A percentile compares a stretch with the other conserved stretches of the same genome.
Conservation (phyloP, 2,113 vertebrate genomes). For the Phylloscopus trochiloides region DNA sequence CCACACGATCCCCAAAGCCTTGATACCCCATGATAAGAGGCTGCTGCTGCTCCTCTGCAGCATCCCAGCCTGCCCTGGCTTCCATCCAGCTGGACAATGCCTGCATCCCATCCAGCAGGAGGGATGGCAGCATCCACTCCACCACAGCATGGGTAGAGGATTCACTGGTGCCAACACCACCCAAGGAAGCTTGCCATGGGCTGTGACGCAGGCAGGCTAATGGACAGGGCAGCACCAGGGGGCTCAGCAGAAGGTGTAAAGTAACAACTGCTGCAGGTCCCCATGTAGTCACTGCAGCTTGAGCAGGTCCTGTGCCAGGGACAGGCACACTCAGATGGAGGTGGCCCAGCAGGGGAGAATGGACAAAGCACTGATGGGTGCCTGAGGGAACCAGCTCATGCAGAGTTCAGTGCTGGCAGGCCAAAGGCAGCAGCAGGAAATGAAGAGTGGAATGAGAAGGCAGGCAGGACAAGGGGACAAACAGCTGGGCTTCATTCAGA, state of each 20-base stretch:
- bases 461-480: not conserved
- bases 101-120: not conserved
- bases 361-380: not conserved
- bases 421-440: not conserved
- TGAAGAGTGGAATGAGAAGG: not conserved
- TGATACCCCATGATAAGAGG: fast-evolving
- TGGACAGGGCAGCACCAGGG: not conserved
- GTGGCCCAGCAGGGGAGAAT: not conserved
- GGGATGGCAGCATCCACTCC: not conserved
- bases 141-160: not conserved
- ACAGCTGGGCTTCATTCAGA: not conserved
- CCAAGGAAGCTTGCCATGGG: not conserved
- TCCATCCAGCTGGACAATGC: not conserved
- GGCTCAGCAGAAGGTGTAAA: not conserved
- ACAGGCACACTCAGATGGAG: not conserved
- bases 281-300: fast-evolving
- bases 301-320: not conserved
- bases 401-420: fast-evolving
- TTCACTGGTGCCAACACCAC: fast-evolving
- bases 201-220: not conserved
- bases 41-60: not conserved
- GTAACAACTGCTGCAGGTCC: not conserved
- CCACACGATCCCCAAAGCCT: not conserved
- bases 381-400: not conserved
- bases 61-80: not conserved